Base-by-base conservation (phyloP, 2,888 invertebrate genomes). In the Caenorhabditis sp. region DNA sequence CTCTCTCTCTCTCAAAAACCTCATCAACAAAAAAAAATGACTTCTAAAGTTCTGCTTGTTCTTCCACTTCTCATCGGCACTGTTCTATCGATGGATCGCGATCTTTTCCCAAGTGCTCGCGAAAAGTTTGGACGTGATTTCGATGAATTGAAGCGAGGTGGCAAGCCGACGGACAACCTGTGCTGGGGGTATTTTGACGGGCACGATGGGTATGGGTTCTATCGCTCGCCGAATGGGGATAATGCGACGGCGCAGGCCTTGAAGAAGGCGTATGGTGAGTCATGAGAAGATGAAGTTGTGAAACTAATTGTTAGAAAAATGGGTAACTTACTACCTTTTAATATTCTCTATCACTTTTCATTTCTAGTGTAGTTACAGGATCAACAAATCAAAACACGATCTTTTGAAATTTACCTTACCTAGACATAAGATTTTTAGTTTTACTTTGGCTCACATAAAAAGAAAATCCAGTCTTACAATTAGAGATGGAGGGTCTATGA, bases 131-230 rank as follows among this genome's bases (percentile, higher is more conserved):
- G 56, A 17, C 3, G 56, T 4, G 27, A 56, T 27, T 56, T 56
- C n/a, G 56, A 56, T 27, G 56, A 56, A 10, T n/a, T 27, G 56
- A 56, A 56, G 26, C 4, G 56, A 27, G 27, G 8, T 17, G 56
- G 56, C 5, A 31, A 8, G 7, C 27, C 56, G 12, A 31, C 26
- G 5, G 59, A 59, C n/a, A 59, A 36, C 43, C 20, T 59, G 23
- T 59, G 59, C n/a, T 59, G 59, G 59, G 59, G 59, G 14, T 59
- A 59, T 21, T 59, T 59, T 59, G 59, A 59, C 21, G 59, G 59
- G 8, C 59, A 59, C 20, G 43, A 59, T 27, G 59, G 59, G 23
- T 59, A 59, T 20, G 20, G 49, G 2, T 59, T 59, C 59, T 56
- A 27, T 27, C 56, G 56, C 7, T 56, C 56, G 7, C 59, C 59